Evolutionary conservation across 2,888 invertebrate species (phyloP), one percentile per base, ranked within the genome.

Genomic region (Chalcosyrphus nemorum): DNA sequence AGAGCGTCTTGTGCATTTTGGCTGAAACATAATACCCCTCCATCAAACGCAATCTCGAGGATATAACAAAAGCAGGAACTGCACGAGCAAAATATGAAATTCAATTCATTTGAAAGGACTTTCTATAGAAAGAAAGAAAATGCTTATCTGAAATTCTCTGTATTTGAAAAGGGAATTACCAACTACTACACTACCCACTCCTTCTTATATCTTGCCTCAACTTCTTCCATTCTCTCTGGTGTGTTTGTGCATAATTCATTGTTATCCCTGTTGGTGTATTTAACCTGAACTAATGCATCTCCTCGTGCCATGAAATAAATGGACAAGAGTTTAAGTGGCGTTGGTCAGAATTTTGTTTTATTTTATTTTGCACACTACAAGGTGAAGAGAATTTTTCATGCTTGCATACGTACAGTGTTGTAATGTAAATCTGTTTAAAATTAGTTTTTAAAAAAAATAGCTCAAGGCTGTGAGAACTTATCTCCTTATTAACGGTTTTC

Each of bases 71-170:
- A 72, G 75, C 50, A 61, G 47, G 11, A 72, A 78, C 72, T 63
- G 72, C 61, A 74, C 54, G 47, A 74, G 50, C 32, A 68, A 82
- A 82, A 78, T 82, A 82, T 82, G 78, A 82, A 82, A 82, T 82
- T 82, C 72, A 78, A 78, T 78, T 74, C 82, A 82, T 82, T 82
- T 82, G 72, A 82, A 82, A 82, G 66, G 77, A 78, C 61, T 78
- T 74, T 78, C 57, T 56, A 57, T 78, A 63, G 27, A 68, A 66
- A 68, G 72, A 72, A 72, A 72, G 63, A 68, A 78, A 82, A 78
- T 72, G 54, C 72, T 78, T 78, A 78, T 82, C 82, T 82, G 54
- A 74, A 78, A 78, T 77, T 66, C 66, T 78, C 71, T 74, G 66
- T 74, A 78, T 78, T 78, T 78, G 78, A 84, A 84, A 78, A 68